Percentiles rank a stretch among this genome's conserved stretches.
phyloP scores from a whole-genome alignment of 1,140 invertebrate species.

The Colletes latitarsis region DNA sequence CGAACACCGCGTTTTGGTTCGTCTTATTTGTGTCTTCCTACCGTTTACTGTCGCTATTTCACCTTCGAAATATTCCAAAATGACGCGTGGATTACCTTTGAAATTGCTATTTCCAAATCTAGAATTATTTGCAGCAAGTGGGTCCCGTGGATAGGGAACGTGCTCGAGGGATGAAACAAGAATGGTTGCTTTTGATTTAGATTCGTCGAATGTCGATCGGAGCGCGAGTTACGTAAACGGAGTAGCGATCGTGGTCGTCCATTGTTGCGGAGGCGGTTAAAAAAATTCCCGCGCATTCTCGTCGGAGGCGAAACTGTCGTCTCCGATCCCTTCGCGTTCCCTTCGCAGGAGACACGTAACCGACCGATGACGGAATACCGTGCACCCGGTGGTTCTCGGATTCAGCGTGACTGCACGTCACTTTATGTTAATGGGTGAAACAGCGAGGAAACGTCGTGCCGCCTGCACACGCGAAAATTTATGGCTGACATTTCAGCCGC shows the following conservation, averaged over 20 bases:
- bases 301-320: not conserved
- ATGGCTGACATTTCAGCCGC: constrained; percentile 62
- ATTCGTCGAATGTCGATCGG: not conserved
- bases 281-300: not conserved
- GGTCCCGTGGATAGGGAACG: no score
- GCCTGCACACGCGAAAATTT: constrained; percentile 52
- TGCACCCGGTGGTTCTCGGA: constrained; percentile 29
- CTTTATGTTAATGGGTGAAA: constrained; percentile 64
- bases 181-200: not conserved
- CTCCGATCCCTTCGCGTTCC: constrained; percentile 1
- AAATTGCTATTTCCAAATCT: no score
- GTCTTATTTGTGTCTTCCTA: no score
- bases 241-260: constrained; percentile 20
- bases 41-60: no score
- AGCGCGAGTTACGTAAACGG: constrained; percentile 1
- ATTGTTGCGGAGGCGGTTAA: not conserved
- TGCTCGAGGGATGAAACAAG: not conserved
- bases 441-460: constrained; percentile 56
- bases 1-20: no score
- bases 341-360: constrained; percentile 17
- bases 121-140: no score
- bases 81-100: no score
- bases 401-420: constrained; percentile 28
- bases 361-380: constrained; percentile 35
- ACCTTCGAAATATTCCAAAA: no score